phyloP scores from a whole-genome alignment of 2,888 invertebrate genomes.

The Hypolimnas misippus region DNA sequence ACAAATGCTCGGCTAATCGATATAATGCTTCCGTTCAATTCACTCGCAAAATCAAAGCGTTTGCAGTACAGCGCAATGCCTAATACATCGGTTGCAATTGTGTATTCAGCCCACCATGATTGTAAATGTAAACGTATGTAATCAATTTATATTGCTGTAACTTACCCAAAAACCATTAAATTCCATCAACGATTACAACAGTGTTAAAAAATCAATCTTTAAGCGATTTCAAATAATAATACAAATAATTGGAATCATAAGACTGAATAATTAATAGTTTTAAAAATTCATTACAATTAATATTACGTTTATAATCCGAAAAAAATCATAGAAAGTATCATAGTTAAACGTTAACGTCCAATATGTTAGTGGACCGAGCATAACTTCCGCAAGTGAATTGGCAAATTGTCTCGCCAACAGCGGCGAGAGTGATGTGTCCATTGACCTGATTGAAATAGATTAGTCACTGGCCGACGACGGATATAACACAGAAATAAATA shows the following conservation, averaged over 20 bases:
- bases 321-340: not conserved
- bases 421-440: slow-evolving; percentile 50
- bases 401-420: slow-evolving; percentile 57
- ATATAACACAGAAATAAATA: slow-evolving; percentile 1
- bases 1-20: slow-evolving; percentile 67
- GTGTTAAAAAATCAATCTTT: no score
- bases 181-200: not conserved
- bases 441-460: slow-evolving; percentile 53
- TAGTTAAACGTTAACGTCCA: slow-evolving; percentile 20
- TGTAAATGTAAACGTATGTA: not conserved
- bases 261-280: not conserved
- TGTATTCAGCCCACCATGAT: not conserved
- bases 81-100: slow-evolving; percentile 6
- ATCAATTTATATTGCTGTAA: not conserved
- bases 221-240: no score
- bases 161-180: not conserved
- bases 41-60: slow-evolving; percentile 33
- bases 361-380: slow-evolving; percentile 22
- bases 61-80: slow-evolving; percentile 1
- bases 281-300: not conserved
- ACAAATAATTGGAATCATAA: no score
- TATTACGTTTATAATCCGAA: not conserved
- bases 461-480: slow-evolving; percentile 35
- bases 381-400: slow-evolving; percentile 51
- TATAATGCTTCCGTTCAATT: slow-evolving; percentile 63